phyloP scores from a whole-genome alignment of 2,888 invertebrate species.

The Fissipunctia ypsillon region DNA sequence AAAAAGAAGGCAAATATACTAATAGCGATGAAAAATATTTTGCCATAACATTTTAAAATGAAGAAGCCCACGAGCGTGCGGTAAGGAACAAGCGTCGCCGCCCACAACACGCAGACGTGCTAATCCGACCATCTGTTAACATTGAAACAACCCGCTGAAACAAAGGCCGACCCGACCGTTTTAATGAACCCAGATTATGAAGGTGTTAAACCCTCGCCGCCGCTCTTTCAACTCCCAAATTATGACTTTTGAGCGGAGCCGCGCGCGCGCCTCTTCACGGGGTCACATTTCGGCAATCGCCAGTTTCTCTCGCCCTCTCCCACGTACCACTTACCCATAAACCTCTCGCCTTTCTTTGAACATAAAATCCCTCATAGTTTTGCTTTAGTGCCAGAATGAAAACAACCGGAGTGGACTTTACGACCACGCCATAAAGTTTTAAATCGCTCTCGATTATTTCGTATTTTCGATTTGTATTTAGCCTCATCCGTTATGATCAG shows the following conservation, averaged over 20 bases:
- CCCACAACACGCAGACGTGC: constrained; percentile 80
- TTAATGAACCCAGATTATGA: constrained; percentile 90
- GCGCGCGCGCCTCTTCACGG: constrained; percentile 81
- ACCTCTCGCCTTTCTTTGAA: constrained; percentile 81
- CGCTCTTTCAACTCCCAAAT: constrained; percentile 89
- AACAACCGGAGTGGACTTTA: constrained; percentile 79
- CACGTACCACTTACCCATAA: constrained; percentile 76
- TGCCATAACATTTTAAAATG: constrained; percentile 51
- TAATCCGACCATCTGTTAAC: constrained; percentile 89
- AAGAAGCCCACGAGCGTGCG: constrained; percentile 67
- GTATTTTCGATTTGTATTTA: constrained; percentile 82
- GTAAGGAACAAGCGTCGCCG: constrained; percentile 73
- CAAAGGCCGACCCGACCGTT: constrained; percentile 87
- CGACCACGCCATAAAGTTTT: constrained; percentile 75
- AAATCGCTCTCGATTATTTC: constrained; percentile 70
- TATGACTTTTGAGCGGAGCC: constrained; percentile 86
- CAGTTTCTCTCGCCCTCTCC: constrained; percentile 78
- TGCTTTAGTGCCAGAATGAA: constrained; percentile 74
- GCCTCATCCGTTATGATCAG: constrained; percentile 88
- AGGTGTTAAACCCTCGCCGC: constrained; percentile 89
- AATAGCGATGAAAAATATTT: constrained; percentile 35
- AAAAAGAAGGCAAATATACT: constrained; percentile 2
- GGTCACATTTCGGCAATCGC: constrained; percentile 87
- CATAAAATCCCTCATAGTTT: constrained; percentile 81
- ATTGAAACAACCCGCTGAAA: constrained; percentile 88